Evolutionary conservation across 2,797 vertebrate species (phyloP).

Genomic region (Sparidentex hasta): DNA sequence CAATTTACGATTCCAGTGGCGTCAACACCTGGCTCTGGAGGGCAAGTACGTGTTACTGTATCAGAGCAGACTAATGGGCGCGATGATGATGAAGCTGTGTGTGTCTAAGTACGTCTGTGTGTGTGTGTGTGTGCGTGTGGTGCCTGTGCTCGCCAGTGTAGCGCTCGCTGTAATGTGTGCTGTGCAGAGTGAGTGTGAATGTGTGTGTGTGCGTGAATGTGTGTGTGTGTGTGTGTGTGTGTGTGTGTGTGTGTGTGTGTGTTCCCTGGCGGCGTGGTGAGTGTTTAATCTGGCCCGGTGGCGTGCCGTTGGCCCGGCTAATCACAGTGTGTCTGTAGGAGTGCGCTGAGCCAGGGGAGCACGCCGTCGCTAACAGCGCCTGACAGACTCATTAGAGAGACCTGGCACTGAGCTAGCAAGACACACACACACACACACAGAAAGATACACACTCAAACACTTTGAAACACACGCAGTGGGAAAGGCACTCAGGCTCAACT

Average conservation of each 20-base stretch:
- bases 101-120: conserved; percentile 59
- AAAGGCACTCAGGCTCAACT: conserved; percentile 67
- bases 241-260: conserved; percentile 63
- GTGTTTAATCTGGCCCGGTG: conserved; percentile 87
- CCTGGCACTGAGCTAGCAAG: conserved; percentile 83
- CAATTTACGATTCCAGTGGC: conserved; percentile 59
- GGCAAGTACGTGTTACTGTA: conserved; percentile 77
- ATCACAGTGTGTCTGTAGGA: conserved; percentile 86
- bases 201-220: conserved; percentile 82
- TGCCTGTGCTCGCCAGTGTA: conserved; percentile 34
- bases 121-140: conserved; percentile 20
- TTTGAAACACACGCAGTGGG: conserved; percentile 67
- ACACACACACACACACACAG: conserved; percentile 54
- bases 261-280: conserved; percentile 80
- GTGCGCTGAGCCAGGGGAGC: conserved; percentile 81
- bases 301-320: conserved; percentile 87
- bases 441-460: conserved; percentile 59
- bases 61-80: conserved; percentile 77
- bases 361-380: conserved; percentile 83
- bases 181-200: conserved; percentile 34
- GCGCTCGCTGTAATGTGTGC: conserved; percentile 56
- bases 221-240: conserved; percentile 26
- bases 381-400: conserved; percentile 88
- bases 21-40: conserved; percentile 76
- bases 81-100: conserved; percentile 73